Evolutionary conservation across 2,113 vertebrate genomes (phyloP).

Genomic region (Hystrix cristata): DNA sequence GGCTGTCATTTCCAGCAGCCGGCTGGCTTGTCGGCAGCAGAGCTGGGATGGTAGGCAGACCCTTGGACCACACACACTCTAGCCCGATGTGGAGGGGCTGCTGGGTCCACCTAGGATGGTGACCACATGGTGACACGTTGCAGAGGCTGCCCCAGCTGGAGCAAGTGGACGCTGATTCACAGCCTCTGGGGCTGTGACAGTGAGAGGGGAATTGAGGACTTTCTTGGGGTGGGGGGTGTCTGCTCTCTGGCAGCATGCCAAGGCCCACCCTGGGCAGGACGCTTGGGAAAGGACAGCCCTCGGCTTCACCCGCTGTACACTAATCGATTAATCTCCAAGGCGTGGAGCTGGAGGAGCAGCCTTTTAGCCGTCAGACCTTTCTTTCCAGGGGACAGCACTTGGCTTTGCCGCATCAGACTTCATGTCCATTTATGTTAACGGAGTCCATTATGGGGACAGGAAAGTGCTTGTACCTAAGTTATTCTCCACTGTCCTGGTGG

Average conservation of each 20-base stretch:
- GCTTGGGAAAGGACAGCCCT: not conserved
- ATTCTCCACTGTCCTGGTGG: conserved; percentile 63
- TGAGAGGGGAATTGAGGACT: not conserved
- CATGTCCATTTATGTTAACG: conserved; percentile 59
- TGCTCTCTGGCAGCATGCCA: not conserved
- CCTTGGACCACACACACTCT: not conserved
- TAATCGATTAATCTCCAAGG: conserved; percentile 59
- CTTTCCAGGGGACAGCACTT: conserved; percentile 37
- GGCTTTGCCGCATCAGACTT: conserved; percentile 61
- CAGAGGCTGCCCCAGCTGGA: not conserved
- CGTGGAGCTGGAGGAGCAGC: conserved; percentile 30
- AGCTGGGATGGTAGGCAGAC: not conserved
- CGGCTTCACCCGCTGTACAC: not conserved
- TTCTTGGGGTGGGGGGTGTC: not conserved
- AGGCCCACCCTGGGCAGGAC: not conserved
- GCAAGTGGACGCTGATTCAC: not conserved
- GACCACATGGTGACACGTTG: fast-evolving
- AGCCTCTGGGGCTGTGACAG: not conserved
- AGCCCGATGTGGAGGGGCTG: not conserved
- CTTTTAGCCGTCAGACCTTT: conserved; percentile 66
- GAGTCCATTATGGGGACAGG: conserved; percentile 65
- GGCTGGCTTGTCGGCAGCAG: not conserved
- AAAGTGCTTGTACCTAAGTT: conserved; percentile 56
- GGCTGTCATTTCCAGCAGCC: too few relatives aligned
- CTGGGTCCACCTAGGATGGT: not conserved